Evolutionary conservation across 2,113 vertebrate genomes (phyloP).

Genomic region (Podilymbus podiceps): DNA sequence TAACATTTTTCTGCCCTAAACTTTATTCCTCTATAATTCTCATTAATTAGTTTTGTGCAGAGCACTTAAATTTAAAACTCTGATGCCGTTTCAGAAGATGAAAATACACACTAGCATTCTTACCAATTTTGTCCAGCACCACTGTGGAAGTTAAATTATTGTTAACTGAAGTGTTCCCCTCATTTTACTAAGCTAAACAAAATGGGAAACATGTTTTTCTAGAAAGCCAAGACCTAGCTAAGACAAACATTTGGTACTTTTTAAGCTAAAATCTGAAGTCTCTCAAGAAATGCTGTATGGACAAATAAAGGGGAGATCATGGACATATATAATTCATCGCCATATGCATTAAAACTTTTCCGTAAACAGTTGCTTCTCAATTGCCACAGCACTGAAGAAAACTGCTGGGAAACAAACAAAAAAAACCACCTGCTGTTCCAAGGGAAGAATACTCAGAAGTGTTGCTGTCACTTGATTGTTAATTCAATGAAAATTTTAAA

Average conservation of each 20-base stretch:
- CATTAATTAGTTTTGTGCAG: no score
- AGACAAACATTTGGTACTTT: background rate
- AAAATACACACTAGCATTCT: background rate
- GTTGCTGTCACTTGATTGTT: slow-evolving; percentile 58
- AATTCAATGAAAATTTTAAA: slow-evolving; percentile 1
- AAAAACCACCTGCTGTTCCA: background rate
- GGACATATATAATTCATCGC: background rate
- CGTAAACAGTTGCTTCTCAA: background rate
- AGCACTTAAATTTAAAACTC: background rate
- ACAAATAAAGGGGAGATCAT: background rate
- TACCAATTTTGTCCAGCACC: background rate
- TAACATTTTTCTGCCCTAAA: background rate
- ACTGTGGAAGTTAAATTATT: background rate
- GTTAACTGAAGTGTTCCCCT: background rate
- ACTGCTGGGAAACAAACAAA: background rate
- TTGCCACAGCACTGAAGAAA: background rate
- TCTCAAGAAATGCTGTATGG: background rate
- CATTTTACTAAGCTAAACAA: background rate
- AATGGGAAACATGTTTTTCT: background rate
- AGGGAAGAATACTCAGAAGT: slow-evolving; percentile 40
- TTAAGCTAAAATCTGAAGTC: background rate
- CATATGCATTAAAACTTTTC: background rate
- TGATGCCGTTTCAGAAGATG: background rate
- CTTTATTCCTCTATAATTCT: background rate
- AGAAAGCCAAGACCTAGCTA: background rate